Base-by-base conservation (phyloP, 2,797 vertebrate genomes). In the Rhinichthys osculus region DNA sequence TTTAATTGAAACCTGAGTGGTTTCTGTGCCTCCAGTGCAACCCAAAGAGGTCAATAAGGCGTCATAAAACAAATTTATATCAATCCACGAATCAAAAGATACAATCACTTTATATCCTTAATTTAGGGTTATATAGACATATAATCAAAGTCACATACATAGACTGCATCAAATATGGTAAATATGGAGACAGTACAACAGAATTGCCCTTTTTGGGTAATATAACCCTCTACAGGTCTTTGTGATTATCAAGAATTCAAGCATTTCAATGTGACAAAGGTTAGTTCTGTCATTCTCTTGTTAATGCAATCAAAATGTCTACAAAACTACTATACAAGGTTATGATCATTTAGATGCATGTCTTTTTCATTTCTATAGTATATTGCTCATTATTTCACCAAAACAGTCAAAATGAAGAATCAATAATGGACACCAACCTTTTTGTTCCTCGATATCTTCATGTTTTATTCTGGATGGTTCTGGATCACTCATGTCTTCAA, bases 391-490 rank as follows among this genome's bases (percentile, higher is more conserved):
- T 30, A 64, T 64, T 16, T 64, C 27, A 16, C 38, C 5, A 42
- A 21, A 42, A 13, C 6, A 7, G 11, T 71, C 38, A 42, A 1
- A 42, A n/a, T 42, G 0, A 42, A 14, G 21, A 71, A 42, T 71
- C 40, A 27, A 3, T 1, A n/a, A 72, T 16, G 10, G 6, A 44
- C 70, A 72, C 40, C 11, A 44, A 44, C 70, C 40, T 72, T 1
- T 72, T 44, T 72, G 70, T 72, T 72, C 3, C 0, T 44, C 40
- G 16, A 2, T 8, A 7, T 71, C 23, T 71, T 71, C 70, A 4
- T 42, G 70, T 44, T 71, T 44, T 71, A 71, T 44, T n/a, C 38
- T n/a, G 38, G 23, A n/a, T 71, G 38, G 38, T 71, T 71, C 69
- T 71, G 23, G 21, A n/a, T 52, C 17, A 33, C 17, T 42, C 21